These are phyloP conservation scores for Macquaria ambigua DNA, from an alignment of 2,113 vertebrate species.

Conservation along the genomic window DNA sequence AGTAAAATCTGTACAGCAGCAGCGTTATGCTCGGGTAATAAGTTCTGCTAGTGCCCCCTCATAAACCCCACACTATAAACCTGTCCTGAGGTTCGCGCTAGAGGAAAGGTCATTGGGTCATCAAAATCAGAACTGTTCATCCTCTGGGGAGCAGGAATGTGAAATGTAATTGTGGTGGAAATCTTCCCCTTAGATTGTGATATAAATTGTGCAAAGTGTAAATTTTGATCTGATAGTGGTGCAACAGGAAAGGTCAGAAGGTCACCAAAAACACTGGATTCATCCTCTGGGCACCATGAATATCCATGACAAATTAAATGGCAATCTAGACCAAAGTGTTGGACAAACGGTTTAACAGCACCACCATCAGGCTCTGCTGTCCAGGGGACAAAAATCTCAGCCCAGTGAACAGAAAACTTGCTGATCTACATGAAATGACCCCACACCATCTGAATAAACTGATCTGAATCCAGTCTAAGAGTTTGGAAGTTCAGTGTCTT, in stretches of 20 bases:
- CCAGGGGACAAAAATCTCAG: too few relatives aligned
- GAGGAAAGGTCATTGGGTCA: neutral
- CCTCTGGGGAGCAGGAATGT: neutral
- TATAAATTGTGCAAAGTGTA: neutral
- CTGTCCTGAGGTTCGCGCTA: neutral
- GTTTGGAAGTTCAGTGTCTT: too few relatives aligned
- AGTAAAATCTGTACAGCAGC: constrained; percentile 2
- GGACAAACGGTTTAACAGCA: neutral
- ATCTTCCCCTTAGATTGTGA: neutral
- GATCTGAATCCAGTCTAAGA: too few relatives aligned
- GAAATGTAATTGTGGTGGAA: neutral
- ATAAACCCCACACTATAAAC: neutral
- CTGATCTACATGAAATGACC: too few relatives aligned
- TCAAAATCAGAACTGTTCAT: neutral
- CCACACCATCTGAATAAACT: too few relatives aligned
- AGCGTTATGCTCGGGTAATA: neutral
- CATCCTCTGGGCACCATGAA: neutral
- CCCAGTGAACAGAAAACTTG: too few relatives aligned
- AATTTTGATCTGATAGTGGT: neutral
- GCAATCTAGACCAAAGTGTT: neutral
- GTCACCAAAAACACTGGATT: neutral
- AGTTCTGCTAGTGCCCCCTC: neutral
- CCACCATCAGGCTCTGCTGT: too few relatives aligned
- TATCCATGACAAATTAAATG: neutral
- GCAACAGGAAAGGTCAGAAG: neutral